Evolutionary conservation across 1,140 invertebrate species (phyloP), one percentile per base, ranked within the genome.

Genomic region (Bombus consobrinus): DNA sequence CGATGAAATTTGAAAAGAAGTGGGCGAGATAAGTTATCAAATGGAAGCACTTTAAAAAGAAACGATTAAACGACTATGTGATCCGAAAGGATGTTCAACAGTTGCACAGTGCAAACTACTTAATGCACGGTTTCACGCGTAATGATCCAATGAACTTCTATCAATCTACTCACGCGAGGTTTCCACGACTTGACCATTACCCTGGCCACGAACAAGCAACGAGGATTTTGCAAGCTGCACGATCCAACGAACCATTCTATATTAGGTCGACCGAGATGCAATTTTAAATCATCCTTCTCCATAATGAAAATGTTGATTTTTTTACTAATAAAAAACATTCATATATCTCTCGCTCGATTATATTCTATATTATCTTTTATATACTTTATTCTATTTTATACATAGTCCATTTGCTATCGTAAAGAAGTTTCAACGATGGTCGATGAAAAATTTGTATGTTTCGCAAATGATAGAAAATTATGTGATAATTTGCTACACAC

Each of bases 101-200:
- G 74, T 72, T 73, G 68, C 53, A 73, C 73, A 34, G 62, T 47
- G 75, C 69, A 82, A 81, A 81, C 81, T 68, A 66, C n/a, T 88
- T 89, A 88, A 88, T 82, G 87, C 86, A 85, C 66, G 78, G 68
- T 86, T 88, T 88, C 83, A 89, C 79, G 75, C 87, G 83, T 83
- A 89, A 89, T 86, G 87, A 73, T 81, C 83, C 83, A 82, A 86
- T 82, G 79, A 89, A 89, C 79, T 88, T 86, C 82, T 89, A 89
- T 89, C 83, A 89, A 82, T 82, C 64, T 78, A 76, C 74, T 81
- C 87, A 88, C 86, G 87, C 87, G 77, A 88, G 81, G 74, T 78
- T 78, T 75, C 25, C 57, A 32, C 66, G 77, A 47, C 66, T 71
- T 84, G 41, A 73, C 57, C 71, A 83, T 84, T 87, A 84, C 68